phyloP scores from a whole-genome alignment of 2,113 vertebrate species.

The Lamprotornis superbus region DNA sequence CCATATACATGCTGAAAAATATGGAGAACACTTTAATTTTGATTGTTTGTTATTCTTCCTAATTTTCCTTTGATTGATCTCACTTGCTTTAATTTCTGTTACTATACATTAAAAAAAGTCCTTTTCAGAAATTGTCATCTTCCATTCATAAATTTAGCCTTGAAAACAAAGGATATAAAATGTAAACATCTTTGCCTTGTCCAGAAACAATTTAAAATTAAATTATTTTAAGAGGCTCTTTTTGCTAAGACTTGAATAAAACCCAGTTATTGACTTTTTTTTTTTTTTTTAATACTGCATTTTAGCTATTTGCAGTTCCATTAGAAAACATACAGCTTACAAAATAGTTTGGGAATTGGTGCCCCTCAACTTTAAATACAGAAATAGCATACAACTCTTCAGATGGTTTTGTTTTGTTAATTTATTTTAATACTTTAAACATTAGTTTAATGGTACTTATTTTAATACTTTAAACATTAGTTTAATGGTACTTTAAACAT shows the following conservation, averaged over 20 bases:
- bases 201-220: not conserved
- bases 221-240: not conserved
- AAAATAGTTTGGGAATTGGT: not conserved
- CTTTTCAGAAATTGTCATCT: not conserved
- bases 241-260: not conserved
- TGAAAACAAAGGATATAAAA: not conserved
- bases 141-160: not conserved
- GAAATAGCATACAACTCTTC: not conserved
- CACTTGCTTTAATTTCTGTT: not conserved
- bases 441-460: not conserved
- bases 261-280: not conserved
- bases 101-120: not conserved
- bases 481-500: not conserved
- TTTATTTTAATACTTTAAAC: not conserved
- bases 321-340: not conserved
- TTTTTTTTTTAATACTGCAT: not conserved
- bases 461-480: not conserved
- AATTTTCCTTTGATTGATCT: not conserved
- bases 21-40: not conserved
- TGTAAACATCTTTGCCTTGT: not conserved
- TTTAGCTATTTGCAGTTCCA: not conserved
- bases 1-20: not conserved
- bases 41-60: not conserved
- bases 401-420: not conserved
- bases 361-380: not conserved